phyloP scores from a whole-genome alignment of 2,113 vertebrate genomes.

The Rhodinocichla rosea region DNA sequence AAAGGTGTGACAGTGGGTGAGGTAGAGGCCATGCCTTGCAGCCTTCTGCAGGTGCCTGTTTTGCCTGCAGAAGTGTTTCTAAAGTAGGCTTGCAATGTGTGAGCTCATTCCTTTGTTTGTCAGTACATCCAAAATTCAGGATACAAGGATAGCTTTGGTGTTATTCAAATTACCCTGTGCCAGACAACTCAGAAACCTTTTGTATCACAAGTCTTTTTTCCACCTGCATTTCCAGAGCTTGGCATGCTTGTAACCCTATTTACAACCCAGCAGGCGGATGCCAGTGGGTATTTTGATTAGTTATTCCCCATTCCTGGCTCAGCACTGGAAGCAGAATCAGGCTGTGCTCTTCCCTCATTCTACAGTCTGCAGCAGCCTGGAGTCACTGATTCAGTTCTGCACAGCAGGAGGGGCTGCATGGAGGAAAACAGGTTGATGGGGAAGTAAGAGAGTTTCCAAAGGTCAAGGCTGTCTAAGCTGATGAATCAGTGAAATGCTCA shows the following conservation, averaged over 20 bases:
- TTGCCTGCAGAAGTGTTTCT: background rate
- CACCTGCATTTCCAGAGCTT: background rate
- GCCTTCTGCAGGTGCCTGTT: background rate
- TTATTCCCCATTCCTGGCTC: background rate
- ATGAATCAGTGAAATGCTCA: background rate
- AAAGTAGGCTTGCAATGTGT: background rate
- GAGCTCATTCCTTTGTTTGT: background rate
- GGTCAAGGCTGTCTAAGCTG: background rate
- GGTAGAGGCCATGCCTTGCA: background rate
- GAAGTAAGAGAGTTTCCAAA: background rate
- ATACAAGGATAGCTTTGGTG: background rate
- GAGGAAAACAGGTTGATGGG: background rate
- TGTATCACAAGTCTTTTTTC: background rate
- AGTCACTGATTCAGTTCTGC: background rate
- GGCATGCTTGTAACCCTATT: background rate
- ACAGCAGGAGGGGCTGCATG: background rate
- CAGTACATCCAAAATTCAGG: background rate
- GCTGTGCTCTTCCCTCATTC: background rate
- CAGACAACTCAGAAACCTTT: background rate
- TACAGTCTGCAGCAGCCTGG: fast-evolving
- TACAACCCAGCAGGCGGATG: background rate
- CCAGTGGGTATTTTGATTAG: background rate
- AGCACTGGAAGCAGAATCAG: background rate
- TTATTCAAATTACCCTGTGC: background rate
- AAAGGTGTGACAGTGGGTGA: background rate